Conservation (phyloP, 2,797 vertebrate genomes). For the Rachycentron canadum region DNA sequence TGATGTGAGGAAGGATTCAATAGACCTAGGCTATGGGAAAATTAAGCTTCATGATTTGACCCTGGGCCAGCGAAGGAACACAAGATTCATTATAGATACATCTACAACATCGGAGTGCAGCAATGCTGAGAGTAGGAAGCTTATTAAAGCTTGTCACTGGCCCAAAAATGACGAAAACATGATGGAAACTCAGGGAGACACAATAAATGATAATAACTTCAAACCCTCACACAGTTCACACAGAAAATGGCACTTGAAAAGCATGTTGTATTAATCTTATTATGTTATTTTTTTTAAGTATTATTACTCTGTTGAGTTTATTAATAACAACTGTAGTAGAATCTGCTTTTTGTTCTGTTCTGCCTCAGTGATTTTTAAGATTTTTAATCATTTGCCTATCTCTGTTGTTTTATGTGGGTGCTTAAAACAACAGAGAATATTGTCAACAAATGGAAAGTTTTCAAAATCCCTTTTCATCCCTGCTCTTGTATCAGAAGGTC, state of each 20-base stretch:
- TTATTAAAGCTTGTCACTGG: background rate
- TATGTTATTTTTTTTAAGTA: background rate
- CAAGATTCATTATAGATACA: constrained; percentile 20
- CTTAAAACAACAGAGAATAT: constrained; percentile 32
- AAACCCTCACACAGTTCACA: background rate
- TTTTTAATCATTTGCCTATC: background rate
- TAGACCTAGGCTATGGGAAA: constrained; percentile 7
- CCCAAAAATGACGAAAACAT: background rate
- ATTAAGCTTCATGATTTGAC: constrained; percentile 12
- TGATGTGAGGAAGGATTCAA: background rate
- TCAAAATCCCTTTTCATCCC: constrained; percentile 44
- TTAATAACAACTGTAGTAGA: background rate
- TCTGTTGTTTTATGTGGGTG: constrained; percentile 26
- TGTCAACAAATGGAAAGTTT: constrained; percentile 49
- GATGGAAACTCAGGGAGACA: background rate
- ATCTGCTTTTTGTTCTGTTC: background rate
- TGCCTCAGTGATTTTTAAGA: constrained; percentile 11
- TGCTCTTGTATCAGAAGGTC: constrained; percentile 51
- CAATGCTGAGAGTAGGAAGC: background rate
- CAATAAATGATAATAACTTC: background rate
- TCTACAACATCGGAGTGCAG: constrained; percentile 11
- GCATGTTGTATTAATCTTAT: background rate
- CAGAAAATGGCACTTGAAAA: background rate
- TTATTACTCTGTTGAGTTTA: background rate
- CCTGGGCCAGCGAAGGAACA: background rate